phyloP scores from a whole-genome alignment of 2,888 invertebrate species.

The Elysia crispata region DNA sequence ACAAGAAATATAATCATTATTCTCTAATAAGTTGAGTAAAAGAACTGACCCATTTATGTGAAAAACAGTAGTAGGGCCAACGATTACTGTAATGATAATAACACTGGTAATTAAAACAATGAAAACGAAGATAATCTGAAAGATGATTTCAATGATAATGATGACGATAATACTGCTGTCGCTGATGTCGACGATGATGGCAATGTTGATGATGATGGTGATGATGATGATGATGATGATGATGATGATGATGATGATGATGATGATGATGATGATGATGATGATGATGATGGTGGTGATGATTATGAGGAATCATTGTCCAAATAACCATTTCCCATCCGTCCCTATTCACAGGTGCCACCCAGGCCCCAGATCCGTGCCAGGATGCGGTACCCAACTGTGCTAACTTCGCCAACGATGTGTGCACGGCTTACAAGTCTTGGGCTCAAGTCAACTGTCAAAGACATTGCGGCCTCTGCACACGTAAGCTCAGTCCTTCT shows the following conservation, averaged over 20 bases:
- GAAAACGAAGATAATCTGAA: background rate
- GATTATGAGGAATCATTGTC: background rate
- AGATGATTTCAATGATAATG: background rate
- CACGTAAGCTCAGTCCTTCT: conserved; percentile 52
- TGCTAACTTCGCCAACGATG: conserved; percentile 55
- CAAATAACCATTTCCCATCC: background rate
- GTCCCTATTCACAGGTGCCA: conserved; percentile 47
- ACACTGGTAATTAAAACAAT: background rate
- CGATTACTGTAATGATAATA: background rate
- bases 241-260: conserved; percentile 16
- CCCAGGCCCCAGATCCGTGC: conserved; percentile 59
- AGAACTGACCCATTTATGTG: background rate
- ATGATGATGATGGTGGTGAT: background rate
- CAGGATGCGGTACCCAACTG: conserved; percentile 59
- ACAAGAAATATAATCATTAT: background rate
- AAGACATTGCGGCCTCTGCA: conserved; percentile 60
- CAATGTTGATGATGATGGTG: conserved; percentile 18
- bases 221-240: conserved; percentile 31
- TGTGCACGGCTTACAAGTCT: conserved; percentile 56
- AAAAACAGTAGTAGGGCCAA: too few species aligned
- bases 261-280: background rate
- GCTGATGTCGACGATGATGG: conserved; percentile 9
- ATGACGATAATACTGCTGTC: background rate
- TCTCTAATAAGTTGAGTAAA: background rate
- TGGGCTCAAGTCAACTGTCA: conserved; percentile 65